Conservation (phyloP, 2,113 vertebrate genomes). For the Alligator sinensis region DNA sequence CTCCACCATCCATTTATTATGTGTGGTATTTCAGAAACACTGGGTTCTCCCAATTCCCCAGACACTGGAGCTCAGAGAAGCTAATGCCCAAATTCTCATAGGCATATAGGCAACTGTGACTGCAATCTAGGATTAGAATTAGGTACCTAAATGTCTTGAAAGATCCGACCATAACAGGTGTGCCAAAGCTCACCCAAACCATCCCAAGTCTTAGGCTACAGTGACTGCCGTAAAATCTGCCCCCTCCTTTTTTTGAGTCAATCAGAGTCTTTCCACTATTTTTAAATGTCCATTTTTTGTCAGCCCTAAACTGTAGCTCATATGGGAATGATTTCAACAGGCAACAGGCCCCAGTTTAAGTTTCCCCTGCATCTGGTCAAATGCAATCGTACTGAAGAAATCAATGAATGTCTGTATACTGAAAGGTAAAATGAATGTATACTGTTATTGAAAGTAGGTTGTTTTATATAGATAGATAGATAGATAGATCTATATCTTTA, state of each 20-base stretch:
- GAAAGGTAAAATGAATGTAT: not conserved
- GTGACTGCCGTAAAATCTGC: not conserved
- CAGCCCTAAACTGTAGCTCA: not conserved
- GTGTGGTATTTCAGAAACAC: slow-evolving; percentile 44
- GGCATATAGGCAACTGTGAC: slow-evolving; percentile 33
- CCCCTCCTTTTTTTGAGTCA: not conserved
- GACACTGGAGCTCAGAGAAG: not conserved
- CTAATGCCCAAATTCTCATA: slow-evolving; percentile 22
- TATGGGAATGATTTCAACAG: not conserved
- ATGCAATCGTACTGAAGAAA: not conserved
- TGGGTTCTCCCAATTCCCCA: slow-evolving; percentile 44
- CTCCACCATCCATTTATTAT: not conserved
- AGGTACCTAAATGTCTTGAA: slow-evolving; percentile 31
- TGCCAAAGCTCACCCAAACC: not conserved
- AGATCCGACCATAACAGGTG: not conserved
- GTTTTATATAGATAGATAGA: no score
- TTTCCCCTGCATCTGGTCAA: not conserved
- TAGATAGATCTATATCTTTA: no score
- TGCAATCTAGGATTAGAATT: slow-evolving; percentile 16
- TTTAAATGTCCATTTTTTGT: not conserved
- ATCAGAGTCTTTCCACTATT: not conserved
- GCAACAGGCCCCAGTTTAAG: not conserved
- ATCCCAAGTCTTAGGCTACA: not conserved
- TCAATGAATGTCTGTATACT: no score
- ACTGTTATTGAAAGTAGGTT: not conserved